Evolutionary conservation across 2,797 vertebrate species (phyloP), one percentile per base, ranked within the genome.

Genomic region (Hozukius guyotensis): DNA sequence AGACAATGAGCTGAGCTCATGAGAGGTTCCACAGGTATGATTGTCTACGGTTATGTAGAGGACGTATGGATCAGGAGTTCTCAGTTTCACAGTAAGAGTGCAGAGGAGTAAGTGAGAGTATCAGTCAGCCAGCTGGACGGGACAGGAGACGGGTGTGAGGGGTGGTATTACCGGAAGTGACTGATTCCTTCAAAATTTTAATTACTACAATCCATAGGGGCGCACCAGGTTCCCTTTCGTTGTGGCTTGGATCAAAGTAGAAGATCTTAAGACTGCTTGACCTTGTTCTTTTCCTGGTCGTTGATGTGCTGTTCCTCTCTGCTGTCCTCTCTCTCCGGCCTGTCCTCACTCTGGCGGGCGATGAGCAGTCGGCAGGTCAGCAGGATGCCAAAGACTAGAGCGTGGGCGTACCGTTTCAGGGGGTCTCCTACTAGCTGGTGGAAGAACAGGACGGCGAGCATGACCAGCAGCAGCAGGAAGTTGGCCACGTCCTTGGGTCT

Each of bases 391-490:
- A 99, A 99, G 81, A 99, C 98, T n/a, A 99, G 93, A 72, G 99
- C 98, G 0, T 99, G 99, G 81, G 99, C 99, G 0, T 99, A 99
- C 18, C 98, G 97, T 88, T 99, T 99, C 76, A 99, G 96, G 3
- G 98, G 98, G 91, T 99, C 99, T 25, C 98, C 99, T 5, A 99
- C 98, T 2, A 99, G 95, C 94, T 99, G 99, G 89, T 99, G 99
- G 92, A 99, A 99, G 87, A 99, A 99, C 24, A 99, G 96, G 76
- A 99, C 98, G 0, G 97, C 97, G 73, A 99, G 95, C 91, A 99
- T 98, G 6, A 99, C 97, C 73, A 99, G 95, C 61, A 99, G 96
- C 18, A 99, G 96, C 87, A 99, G 85, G 88, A 99, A 99, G 95
- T 99, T 99, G 87, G 98, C 99, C 81, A 99, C 97, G 0, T 99